phyloP scores from a whole-genome alignment of 2,888 invertebrate genomes.

The Alentia gelatinosa region DNA sequence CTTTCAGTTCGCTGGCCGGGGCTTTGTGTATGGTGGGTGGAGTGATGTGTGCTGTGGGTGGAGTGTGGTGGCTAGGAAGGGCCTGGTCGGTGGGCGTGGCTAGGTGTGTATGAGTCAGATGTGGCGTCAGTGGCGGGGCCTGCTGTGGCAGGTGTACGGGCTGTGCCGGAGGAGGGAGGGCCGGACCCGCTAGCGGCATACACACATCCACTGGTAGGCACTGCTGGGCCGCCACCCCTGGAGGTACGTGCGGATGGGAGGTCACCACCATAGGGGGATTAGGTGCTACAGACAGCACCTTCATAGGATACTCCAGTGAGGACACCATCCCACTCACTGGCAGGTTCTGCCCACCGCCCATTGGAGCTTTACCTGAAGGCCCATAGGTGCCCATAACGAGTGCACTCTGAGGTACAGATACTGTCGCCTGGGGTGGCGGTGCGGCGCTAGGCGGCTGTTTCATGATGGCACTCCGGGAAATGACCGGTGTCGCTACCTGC shows the following conservation, averaged over 20 bases:
- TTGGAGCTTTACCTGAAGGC: neutral
- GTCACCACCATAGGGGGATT: constrained; percentile 20
- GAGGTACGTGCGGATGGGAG: constrained; percentile 30
- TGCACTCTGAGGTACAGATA: neutral
- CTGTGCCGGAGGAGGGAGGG: neutral
- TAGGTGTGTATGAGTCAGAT: constrained; percentile 14
- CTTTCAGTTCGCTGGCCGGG: neutral
- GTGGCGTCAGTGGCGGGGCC: constrained; percentile 15
- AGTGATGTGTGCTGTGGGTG: constrained; percentile 4
- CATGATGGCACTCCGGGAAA: neutral
- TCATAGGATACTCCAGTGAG: neutral
- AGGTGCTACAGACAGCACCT: neutral
- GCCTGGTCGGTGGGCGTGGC: constrained; percentile 27
- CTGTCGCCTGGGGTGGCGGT: neutral
- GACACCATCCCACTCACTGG: neutral
- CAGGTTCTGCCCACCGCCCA: neutral
- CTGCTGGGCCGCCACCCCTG: constrained; percentile 8
- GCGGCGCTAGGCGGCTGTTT: neutral
- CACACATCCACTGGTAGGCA: constrained; percentile 1
- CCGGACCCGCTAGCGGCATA: neutral
- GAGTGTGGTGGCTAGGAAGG: constrained; percentile 1
- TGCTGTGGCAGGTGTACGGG: neutral
- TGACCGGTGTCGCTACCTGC: neutral
- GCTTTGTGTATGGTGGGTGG: neutral
- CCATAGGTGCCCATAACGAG: neutral